Base-by-base conservation (phyloP, 2,797 vertebrate genomes). In the Thaleichthys pacificus region DNA sequence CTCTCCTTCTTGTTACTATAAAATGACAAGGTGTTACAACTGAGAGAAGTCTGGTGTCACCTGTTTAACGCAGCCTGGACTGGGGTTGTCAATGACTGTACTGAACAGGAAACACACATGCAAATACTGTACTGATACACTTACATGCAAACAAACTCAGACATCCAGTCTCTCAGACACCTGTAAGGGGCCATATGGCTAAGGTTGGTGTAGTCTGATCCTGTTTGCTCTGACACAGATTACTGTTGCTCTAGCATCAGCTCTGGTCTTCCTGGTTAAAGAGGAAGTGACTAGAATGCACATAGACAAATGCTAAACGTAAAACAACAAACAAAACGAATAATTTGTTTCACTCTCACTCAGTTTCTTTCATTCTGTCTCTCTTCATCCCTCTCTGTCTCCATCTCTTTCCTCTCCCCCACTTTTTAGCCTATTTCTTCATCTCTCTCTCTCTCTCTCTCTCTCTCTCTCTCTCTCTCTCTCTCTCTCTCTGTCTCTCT, bases 181-280 rank as follows among this genome's bases (percentile, higher is more conserved):
- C 32, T 5, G 4, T 35, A 35, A 6, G 32, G 32, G 32, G 4
- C 32, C 32, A 35, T 35, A 35, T 35, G 32, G 32, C 6, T 35
- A 35, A 5, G 32, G 32, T 35, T 35, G 32, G 32, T 7, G 32
- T 66, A 70, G 51, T 74, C 69, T 89, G 85, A 90, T 89, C 85
- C 82, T 78, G 72, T 89, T 89, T 90, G 80, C 71, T 63, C 64
- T 80, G 80, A 80, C 78, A 71, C 71, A 67, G 73, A 85, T 79
- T 67, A 82, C 66, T 38, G 60, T 8, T 42, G 60, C 19, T 21
- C 84, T 80, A 80, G 77, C 69, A 73, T 49, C 69, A 17, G 69
- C 71, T 68, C 42, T 63, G 42, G 26, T 38, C 35, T 9, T 42
- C 38, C 38, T 42, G 38, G 8, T 42, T 11, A 12, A 42, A 42